Percentiles rank a stretch among this genome's conserved stretches.
Evolutionary conservation across 2,888 invertebrate genomes (phyloP).

Genomic region (Omphaloscelis lunosa): DNA sequence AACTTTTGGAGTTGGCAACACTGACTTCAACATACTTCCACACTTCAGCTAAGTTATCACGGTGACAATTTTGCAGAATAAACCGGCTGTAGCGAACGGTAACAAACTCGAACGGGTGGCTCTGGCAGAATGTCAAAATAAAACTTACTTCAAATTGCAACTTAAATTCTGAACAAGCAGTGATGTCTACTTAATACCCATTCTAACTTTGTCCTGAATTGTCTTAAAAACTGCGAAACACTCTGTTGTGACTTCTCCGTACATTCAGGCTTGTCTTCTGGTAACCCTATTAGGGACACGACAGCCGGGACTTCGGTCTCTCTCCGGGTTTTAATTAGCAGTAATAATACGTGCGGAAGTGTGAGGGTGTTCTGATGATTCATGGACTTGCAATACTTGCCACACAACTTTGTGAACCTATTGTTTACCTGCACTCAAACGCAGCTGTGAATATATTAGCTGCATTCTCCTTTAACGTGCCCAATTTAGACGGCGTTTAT

Average conservation of each 20-base stretch:
- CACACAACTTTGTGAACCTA: slow-evolving; percentile 47
- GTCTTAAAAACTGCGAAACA: slow-evolving; percentile 1
- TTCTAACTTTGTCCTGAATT: slow-evolving; percentile 8
- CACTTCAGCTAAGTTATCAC: too few relatives aligned
- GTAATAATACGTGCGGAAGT: slow-evolving; percentile 74
- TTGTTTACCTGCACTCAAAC: slow-evolving; percentile 63
- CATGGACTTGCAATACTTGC: slow-evolving; percentile 68
- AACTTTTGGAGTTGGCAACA: too few relatives aligned
- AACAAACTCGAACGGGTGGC: background rate
- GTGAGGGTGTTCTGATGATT: slow-evolving; percentile 77
- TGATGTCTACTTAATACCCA: background rate
- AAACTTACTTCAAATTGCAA: background rate
- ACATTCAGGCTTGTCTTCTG: slow-evolving; percentile 17
- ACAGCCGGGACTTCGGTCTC: slow-evolving; percentile 54
- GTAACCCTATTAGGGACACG: slow-evolving; percentile 50
- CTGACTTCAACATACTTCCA: too few relatives aligned
- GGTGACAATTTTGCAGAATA: too few relatives aligned
- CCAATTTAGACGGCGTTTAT: slow-evolving; percentile 65
- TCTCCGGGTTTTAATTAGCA: slow-evolving; percentile 74
- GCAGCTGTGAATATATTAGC: slow-evolving; percentile 69
- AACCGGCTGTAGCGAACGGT: too few relatives aligned
- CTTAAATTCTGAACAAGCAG: background rate
- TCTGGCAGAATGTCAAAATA: slow-evolving; percentile 16
- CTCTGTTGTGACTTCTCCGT: slow-evolving; percentile 11
- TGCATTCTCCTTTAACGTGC: slow-evolving; percentile 51